Evolutionary conservation across 2,113 vertebrate species (phyloP).

Genomic region (Sakesphorus luctuosus): DNA sequence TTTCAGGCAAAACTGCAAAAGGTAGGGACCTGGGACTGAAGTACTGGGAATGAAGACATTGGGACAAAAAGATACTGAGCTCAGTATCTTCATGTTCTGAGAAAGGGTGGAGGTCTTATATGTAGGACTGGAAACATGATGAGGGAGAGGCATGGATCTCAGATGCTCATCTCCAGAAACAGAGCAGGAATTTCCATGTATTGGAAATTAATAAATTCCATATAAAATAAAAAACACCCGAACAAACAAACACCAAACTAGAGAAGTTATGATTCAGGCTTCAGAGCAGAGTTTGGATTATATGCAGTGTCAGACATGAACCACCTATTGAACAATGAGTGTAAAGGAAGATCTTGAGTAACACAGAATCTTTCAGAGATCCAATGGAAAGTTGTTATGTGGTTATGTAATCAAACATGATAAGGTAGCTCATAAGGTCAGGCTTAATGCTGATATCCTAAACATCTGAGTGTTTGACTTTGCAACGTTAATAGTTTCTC

Average conservation of each 20-base stretch:
- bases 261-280: background rate
- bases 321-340: background rate
- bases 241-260: background rate
- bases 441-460: background rate
- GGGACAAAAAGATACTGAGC: background rate
- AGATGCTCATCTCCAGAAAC: background rate
- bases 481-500: background rate
- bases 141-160: background rate
- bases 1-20: background rate
- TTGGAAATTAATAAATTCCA: background rate
- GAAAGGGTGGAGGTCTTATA: background rate
- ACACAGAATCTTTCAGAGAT: background rate
- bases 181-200: background rate
- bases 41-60: background rate
- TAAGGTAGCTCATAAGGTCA: background rate
- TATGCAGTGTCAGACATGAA: background rate
- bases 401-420: background rate
- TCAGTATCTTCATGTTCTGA: background rate
- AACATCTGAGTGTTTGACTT: background rate
- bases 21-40: background rate
- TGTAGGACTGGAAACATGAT: background rate
- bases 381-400: background rate
- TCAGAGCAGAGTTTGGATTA: background rate
- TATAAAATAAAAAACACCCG: accelerated
- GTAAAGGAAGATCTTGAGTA: background rate